Evolutionary conservation across 2,113 vertebrate genomes (phyloP).

Genomic region (Cottus gobio): DNA sequence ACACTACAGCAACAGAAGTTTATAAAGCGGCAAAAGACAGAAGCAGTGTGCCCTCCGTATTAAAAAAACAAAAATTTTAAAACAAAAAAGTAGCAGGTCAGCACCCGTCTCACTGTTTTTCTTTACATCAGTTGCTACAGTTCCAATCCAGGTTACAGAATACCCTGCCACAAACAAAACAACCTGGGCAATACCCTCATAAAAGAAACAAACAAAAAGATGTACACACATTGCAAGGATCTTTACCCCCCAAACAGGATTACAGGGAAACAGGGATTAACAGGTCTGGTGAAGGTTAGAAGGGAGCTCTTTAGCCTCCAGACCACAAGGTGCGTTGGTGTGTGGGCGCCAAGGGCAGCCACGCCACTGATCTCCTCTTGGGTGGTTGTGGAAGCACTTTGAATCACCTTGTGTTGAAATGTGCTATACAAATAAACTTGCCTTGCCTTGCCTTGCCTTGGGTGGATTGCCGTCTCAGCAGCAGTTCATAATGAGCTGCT

Average conservation of each 20-base stretch:
- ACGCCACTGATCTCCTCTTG: constrained; percentile 11
- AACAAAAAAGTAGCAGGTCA: constrained; percentile 25
- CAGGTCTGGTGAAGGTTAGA: constrained; percentile 25
- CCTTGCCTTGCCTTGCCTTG: too few relatives aligned
- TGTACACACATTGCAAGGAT: constrained; percentile 49
- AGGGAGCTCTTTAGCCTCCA: constrained; percentile 20
- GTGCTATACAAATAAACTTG: too few relatives aligned
- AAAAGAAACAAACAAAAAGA: constrained; percentile 12
- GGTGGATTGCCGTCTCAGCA: not conserved
- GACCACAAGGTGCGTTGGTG: constrained; percentile 53
- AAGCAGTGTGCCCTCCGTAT: constrained; percentile 21
- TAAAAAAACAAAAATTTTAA: constrained; percentile 27
- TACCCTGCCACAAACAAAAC: constrained; percentile 36
- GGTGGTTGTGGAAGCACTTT: too few relatives aligned
- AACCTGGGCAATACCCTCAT: constrained; percentile 41
- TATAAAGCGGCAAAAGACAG: constrained; percentile 35
- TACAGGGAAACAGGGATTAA: too few relatives aligned
- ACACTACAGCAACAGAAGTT: constrained; percentile 43
- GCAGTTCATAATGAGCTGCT: constrained; percentile 16
- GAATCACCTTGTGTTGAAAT: too few relatives aligned
- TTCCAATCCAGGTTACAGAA: constrained; percentile 35
- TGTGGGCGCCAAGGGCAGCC: not conserved
- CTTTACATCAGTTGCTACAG: constrained; percentile 39
- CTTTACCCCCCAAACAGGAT: constrained; percentile 13
- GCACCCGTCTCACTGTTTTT: constrained; percentile 18